Percentiles rank a stretch among this genome's conserved stretches.
These are phyloP conservation scores for Zootermopsis nevadensis DNA, from an alignment of 2,888 invertebrate species.

Conservation along the genomic window DNA sequence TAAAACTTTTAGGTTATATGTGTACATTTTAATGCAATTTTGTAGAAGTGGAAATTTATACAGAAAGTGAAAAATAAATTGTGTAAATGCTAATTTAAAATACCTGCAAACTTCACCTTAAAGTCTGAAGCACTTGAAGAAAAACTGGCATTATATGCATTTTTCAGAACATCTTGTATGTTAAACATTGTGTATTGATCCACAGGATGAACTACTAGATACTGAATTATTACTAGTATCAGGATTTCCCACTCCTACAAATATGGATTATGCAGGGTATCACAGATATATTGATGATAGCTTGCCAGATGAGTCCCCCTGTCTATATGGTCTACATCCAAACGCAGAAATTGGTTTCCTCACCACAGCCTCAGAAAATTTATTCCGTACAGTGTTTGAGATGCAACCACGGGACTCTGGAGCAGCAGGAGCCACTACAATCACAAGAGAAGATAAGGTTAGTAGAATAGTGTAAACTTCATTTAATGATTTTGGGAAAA, in stretches of 20 bases:
- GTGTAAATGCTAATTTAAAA: too few relatives aligned
- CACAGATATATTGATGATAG: conserved; percentile 89
- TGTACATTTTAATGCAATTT: too few relatives aligned
- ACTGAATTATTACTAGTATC: conserved; percentile 80
- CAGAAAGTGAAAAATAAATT: too few relatives aligned
- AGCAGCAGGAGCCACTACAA: conserved; percentile 73
- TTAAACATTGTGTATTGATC: not conserved
- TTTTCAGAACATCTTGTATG: not conserved
- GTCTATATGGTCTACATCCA: conserved; percentile 91
- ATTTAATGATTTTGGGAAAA: too few relatives aligned
- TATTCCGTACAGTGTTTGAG: conserved; percentile 88
- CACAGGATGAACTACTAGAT: conserved; percentile 69
- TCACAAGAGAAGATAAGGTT: conserved; percentile 86
- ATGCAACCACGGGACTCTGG: conserved; percentile 89
- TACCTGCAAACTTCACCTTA: too few relatives aligned
- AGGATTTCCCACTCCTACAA: conserved; percentile 87
- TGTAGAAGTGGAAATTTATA: too few relatives aligned
- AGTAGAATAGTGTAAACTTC: conserved; percentile 46
- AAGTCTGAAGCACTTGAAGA: too few relatives aligned
- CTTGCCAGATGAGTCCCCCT: conserved; percentile 88
- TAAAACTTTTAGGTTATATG: too few relatives aligned
- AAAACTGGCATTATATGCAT: not conserved
- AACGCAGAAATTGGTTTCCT: conserved; percentile 96
- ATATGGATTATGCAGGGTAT: conserved; percentile 87
- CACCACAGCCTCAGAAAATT: conserved; percentile 84